These are phyloP conservation scores for Exaiptasia diaphana DNA, from an alignment of 64 coral and sea anemone species.

Conservation along the genomic window DNA sequence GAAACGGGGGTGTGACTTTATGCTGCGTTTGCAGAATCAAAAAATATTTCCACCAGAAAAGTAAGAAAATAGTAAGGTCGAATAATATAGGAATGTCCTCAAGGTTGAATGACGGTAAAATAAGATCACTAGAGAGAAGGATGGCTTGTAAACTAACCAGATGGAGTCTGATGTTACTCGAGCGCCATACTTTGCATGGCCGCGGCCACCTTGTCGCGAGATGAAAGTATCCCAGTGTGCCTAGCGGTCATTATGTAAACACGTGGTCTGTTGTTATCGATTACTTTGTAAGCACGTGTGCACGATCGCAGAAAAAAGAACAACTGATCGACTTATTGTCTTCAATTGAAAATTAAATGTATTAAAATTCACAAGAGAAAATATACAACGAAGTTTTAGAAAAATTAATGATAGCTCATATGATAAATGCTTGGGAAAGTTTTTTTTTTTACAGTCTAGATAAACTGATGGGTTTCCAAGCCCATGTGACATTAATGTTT, in stretches of 20 bases:
- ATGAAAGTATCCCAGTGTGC: conserved; percentile 64
- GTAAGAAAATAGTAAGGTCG: conserved; percentile 43
- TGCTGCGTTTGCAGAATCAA: conserved; percentile 84
- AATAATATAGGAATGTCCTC: conserved; percentile 14
- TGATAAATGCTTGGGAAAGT: too few species aligned
- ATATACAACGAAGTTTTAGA: neutral
- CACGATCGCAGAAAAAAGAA: conserved; percentile 11
- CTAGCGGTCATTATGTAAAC: conserved; percentile 61
- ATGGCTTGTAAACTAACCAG: conserved; percentile 85
- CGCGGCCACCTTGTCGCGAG: conserved; percentile 86
- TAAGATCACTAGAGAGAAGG: conserved; percentile 42
- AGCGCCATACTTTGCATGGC: conserved; percentile 96
- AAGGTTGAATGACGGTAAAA: conserved; percentile 14
- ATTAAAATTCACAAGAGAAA: neutral
- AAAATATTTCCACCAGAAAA: conserved; percentile 6
- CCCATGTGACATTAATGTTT: too few species aligned
- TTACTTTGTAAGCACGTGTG: conserved; percentile 52
- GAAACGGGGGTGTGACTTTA: conserved; percentile 92
- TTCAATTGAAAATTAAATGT: neutral
- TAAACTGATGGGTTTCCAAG: too few species aligned
- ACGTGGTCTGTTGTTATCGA: conserved; percentile 84
- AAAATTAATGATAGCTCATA: too few species aligned
- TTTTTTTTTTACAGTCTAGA: too few species aligned
- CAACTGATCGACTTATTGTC: conserved; percentile 18
- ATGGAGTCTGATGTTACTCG: conserved; percentile 61